Base-by-base conservation (phyloP, 2,113 vertebrate species). In the Saccopteryx leptura region DNA sequence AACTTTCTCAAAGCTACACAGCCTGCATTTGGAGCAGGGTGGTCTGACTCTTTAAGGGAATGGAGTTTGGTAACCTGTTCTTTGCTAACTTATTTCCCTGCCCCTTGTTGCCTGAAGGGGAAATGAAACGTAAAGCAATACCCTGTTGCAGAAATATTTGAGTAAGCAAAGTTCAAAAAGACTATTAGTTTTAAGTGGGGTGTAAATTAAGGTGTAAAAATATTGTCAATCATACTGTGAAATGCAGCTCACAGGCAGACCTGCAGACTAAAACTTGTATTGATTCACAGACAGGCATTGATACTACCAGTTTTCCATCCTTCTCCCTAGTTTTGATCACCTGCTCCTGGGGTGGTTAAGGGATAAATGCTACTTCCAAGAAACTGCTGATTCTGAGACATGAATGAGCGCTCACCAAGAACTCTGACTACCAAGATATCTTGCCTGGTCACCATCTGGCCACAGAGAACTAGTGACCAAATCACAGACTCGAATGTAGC, bases 101-200 rank as follows among this genome's bases (percentile, higher is more conserved):
- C 17, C 33, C 39, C 23, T 90, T 33, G 10, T 6, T 17, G 17
- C 71, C 61, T 80, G 68, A 56, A 31, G 12, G 65, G 8, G 17
- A 86, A 78, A 4, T 72, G 79, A 86, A 96, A 86, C 50, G 63
- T 9, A 80, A 90, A 85, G 52, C n/a, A 63, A 48, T 26, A 33
- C 17, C 76, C 13, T n/a, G 6, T 15, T 84, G 52, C 26, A 79
- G 76, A 90, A 95, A 52, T 83, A 66, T 54, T 87, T 83, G 58
- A 89, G 54, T 56, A 76, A 89, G 74, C 7, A 46, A 60, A 87
- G 33, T 9, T 87, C 50, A 60, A 48, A 54, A 85, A 66, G 23
- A 75, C 10, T 48, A 33, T 50, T 54, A 31, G 15, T 19, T 81
- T n/a, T n/a, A 54, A 52, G 39, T 71, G 28, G 9, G 18, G 23